Base-by-base conservation (phyloP, 1,140 invertebrate genomes). In the Diorhabda sublineata region DNA sequence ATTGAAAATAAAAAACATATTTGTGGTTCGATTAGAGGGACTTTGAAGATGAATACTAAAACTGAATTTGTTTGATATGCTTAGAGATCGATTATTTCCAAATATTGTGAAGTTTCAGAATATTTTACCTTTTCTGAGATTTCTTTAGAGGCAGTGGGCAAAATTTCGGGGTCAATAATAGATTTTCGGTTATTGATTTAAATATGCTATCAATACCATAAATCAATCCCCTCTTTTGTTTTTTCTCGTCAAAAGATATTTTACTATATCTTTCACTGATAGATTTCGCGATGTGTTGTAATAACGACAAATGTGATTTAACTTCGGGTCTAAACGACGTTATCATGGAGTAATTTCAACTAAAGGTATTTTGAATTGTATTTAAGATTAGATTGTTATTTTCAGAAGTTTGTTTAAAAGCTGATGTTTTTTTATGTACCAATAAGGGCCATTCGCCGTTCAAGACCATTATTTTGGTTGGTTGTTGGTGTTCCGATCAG, bases 361-460 rank as follows among this genome's bases (percentile, higher is more conserved):
- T 2, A 60, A 2, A 60, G 26, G 6, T 60, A n/a, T 26, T 26
- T 26, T 6, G 6, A 60, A 60, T 8, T 9, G 58, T 26, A 6
- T 60, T 11, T 26, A 60, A 60, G 11, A 60, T 60, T 11, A 3
- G 8, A 26, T 60, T 26, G 11, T 60, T 60, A 6, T 60, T 60
- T 6, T 9, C 26, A 62, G 7, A 42, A 26, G 43, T 45, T 42
- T 5, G 7, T 62, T 45, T 45, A 8, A 62, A 5, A 44, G 42
- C 2, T 5, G 42, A 42, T 45, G 43, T 42, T 9, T 62, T 11
- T 62, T 62, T 62, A 42, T 62, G 11, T 9, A 62, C 61, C 7
- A 62, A 11, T 8, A 62, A 62, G 5, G 5, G 41, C 61, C 61
- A 62, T 62, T 45, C 8, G 42, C 43, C 61, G 41, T 62, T 62